Evolutionary conservation across 2,797 vertebrate genomes (phyloP), one percentile per base, ranked within the genome.

Genomic region (Anas bernieri): DNA sequence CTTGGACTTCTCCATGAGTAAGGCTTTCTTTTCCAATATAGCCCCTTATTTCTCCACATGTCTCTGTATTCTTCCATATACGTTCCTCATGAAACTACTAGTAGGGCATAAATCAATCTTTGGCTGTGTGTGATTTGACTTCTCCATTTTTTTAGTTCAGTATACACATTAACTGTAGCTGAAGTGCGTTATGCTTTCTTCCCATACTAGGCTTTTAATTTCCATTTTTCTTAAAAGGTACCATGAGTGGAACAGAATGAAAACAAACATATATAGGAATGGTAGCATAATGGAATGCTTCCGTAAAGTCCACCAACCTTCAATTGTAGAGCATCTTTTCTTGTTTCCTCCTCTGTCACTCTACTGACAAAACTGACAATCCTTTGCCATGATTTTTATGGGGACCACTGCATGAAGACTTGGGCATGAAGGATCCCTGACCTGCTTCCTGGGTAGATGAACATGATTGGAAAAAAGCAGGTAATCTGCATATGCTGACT

Each of bases 391-490:
- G 30, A 41, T 7, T 64, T 43, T 12, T 64, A 33, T 35, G 20
- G 13, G 43, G 37, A 79, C 15, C 39, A 20, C 37, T 21, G 37
- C 39, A 33, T 37, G 48, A 50, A 50, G 23, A 50, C 48, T 50
- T 41, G 3, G 8, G 18, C 37, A 68, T 26, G 77, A 50, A 28
- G 18, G 16, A 54, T 77, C 66, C 18, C 50, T 72, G 9, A 17
- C 48, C n/a, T 46, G 37, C 1, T 0, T 67, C 25, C 25, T 45
- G 12, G 17, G 17, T 64, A 73, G 41, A 30, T 0, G 1, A 45
- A 62, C 33, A 31, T 45, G 54, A 12, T n/a, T 30, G 31, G 46
- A 85, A 62, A 48, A 66, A 77, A 43, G 46, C 11, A 70, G 37
- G 17, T 56, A 69, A 26, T 35, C 20, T 50, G n/a, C 5, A 43